Base-by-base conservation (phyloP, 2,888 invertebrate species). In the Steinernema scapterisci region DNA sequence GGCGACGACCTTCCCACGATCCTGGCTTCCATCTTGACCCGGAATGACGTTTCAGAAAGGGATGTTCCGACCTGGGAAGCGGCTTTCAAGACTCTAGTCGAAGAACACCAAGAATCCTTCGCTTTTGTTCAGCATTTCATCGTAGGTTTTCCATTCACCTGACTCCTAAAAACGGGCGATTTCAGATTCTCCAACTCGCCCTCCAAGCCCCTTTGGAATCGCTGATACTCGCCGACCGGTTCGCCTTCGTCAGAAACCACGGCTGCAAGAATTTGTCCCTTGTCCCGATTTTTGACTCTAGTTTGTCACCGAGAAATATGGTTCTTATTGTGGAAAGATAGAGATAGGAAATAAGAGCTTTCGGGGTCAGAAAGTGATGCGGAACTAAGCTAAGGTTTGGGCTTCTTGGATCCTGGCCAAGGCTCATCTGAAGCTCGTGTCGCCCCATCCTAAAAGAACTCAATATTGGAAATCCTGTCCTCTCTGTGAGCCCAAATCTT, bases 121-220 rank as follows among this genome's bases (percentile, higher is more conserved):
- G 63, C 27, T 38, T 63, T 63, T 31, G 63, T 63, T 2, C 63
- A 63, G 27, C 63, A 63, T 31, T 63, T 27, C 19, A 27, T 63
- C 27, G 63, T 63, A 27, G 9, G 52, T 23, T 52, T 16, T n/a
- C n/a, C n/a, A n/a, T n/a, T n/a, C 51, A 9, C 25, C 19, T 1
- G 11, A 54, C 6, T 6, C 5, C 13, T 2, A 5, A 54, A 44
- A 11, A 11, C 16, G 45, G 9, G 45, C 16, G 45, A 44, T 27
- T 73, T n/a, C 48, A 77, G 77, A 73, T 76, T 7, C 56, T 76
- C n/a, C 77, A 77, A 51, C 70, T 76, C 23, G 74, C 74, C 1
- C 48, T 77, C n/a, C 77, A 77, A 56, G 31, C 38, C 13, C 51
- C 76, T 7, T 72, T 77, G n/a, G 77, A 77, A 63, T 54, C 76